A percentile compares a stretch with the other conserved stretches of the same genome.
Conservation (phyloP, 1,140 invertebrate genomes). For the Eueides isabella region DNA sequence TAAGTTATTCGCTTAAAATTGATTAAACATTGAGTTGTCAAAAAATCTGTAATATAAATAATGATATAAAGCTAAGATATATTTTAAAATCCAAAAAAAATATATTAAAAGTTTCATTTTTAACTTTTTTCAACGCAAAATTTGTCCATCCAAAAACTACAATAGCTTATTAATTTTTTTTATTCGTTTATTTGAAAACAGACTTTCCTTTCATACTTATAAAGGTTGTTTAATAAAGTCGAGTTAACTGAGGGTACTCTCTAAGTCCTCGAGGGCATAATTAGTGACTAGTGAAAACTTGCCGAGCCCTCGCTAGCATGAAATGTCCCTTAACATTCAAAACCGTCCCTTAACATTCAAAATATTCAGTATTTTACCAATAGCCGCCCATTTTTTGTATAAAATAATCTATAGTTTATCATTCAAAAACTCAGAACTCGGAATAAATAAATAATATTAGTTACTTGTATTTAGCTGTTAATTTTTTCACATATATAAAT, state of each 20-base stretch:
- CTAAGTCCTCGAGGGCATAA: slow-evolving; percentile 40
- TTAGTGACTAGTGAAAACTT: slow-evolving; percentile 48
- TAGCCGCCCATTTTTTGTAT: slow-evolving; percentile 20
- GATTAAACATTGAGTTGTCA: neutral
- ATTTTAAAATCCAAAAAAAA: neutral
- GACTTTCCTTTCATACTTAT: neutral
- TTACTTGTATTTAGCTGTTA: no score
- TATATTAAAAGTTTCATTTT: neutral
- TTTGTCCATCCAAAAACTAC: slow-evolving; percentile 3
- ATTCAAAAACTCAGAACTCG: no score
- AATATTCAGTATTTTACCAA: slow-evolving; percentile 23
- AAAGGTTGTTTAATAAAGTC: slow-evolving; percentile 16
- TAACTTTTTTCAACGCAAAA: neutral
- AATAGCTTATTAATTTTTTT: slow-evolving; percentile 9
- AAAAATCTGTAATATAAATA: neutral
- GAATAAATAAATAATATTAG: no score
- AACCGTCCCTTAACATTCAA: slow-evolving; percentile 41
- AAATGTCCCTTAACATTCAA: slow-evolving; percentile 43
- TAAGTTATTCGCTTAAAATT: neutral
- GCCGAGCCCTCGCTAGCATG: slow-evolving; percentile 30
- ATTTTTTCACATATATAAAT: no score
- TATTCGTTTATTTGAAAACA: slow-evolving; percentile 9
- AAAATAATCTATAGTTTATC: neutral
- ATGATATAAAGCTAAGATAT: neutral
- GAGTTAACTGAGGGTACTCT: slow-evolving; percentile 25